Evolutionary conservation across 2,113 vertebrate species (phyloP).

Genomic region (Pygoscelis adeliae): DNA sequence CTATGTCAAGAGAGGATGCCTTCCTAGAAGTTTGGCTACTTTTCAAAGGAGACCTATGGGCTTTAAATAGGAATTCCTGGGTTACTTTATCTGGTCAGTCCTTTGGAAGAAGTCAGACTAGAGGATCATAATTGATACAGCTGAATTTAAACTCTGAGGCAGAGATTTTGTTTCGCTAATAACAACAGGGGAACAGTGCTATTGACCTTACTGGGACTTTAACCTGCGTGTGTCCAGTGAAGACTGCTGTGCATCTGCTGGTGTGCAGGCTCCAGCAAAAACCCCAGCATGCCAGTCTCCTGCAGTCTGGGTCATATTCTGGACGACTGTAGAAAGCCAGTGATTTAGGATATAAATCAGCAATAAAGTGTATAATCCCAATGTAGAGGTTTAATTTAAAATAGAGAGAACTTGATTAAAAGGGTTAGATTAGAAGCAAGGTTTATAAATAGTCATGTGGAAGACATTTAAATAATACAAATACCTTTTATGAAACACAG

Average conservation of each 20-base stretch:
- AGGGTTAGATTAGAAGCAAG: neutral
- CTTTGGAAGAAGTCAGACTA: neutral
- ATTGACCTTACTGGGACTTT: neutral
- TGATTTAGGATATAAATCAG: neutral
- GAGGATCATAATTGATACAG: neutral
- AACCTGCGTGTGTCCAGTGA: neutral
- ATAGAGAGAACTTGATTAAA: neutral
- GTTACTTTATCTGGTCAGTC: neutral
- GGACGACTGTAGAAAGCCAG: neutral
- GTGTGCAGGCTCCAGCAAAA: neutral
- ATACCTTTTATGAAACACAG: neutral
- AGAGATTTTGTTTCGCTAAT: neutral
- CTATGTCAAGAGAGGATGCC: neutral
- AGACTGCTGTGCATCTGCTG: neutral
- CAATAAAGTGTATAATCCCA: neutral
- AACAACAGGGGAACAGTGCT: neutral
- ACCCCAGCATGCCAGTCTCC: neutral
- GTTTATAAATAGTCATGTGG: neutral
- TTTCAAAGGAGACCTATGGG: neutral
- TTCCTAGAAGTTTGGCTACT: neutral
- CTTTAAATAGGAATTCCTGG: neutral
- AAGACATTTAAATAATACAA: constrained; percentile 25
- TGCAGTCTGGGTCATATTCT: neutral
- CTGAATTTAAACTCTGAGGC: neutral
- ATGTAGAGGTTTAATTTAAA: constrained; percentile 9